Evolutionary conservation across 2,797 vertebrate genomes (phyloP), one percentile per base, ranked within the genome.

Genomic region (Onychomys arenicola): DNA sequence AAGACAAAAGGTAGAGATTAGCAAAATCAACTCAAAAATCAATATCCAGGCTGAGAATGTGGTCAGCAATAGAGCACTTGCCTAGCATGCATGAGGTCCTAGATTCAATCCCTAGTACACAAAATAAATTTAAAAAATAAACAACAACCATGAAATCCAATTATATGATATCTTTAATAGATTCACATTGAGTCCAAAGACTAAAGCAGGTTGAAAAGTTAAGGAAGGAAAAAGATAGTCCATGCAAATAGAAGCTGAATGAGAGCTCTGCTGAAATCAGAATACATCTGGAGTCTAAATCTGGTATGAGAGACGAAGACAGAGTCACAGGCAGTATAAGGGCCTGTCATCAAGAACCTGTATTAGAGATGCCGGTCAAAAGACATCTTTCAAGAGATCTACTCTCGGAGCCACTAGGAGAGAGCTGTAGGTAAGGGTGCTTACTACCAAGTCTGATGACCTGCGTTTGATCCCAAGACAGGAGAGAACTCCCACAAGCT

Each of bases 211-310:
- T 3, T 86, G 46, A 93, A 92, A 81, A 77, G 25, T 13, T 59
- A 83, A 88, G 77, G 78, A 55, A 32, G 25, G 78, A 27, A 73
- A 82, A 90, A 84, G 19, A 65, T 80, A 32, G 37, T 57, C 78
- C 21, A 13, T 27, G n/a, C 52, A 57, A 81, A 81, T 3, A 81
- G 52, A 57, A 87, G 63, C 40, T 23, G 16, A n/a, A 67, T 86
- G 43, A 93, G 23, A 86, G 27, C 67, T 77, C 17, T 23, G 25
- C 27, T 23, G 63, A 40, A 34, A 82, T 40, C 34, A 90, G 65
- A 71, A 57, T 2, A 55, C n/a, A 86, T 46, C n/a, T 86, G 65
- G 67, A 43, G 27, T 90, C 7, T 90, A 82, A 88, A 96, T 82
- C 52, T 77, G 49, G 61, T 67, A 34, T 19, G 16, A 63, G 67